These are phyloP conservation scores for Chromobotia macracanthus DNA, from an alignment of 2,797 vertebrate genomes.

Conservation along the genomic window DNA sequence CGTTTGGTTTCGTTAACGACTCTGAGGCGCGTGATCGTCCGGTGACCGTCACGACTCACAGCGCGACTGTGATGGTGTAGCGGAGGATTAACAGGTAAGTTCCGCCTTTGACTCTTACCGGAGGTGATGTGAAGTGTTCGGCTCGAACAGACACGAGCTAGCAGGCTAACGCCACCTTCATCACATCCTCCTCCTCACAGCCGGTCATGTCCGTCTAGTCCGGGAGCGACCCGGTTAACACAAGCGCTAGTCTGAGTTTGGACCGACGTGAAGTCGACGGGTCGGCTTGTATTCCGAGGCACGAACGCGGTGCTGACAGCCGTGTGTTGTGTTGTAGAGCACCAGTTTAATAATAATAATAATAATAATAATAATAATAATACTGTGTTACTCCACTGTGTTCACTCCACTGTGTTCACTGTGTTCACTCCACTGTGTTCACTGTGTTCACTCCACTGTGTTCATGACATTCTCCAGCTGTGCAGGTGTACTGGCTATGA, in stretches of 20 bases:
- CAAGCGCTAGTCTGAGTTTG: neutral
- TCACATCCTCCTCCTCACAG: neutral
- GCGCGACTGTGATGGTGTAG: slow-evolving; percentile 91
- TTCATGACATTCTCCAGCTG: neutral
- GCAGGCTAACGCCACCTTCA: slow-evolving; percentile 34
- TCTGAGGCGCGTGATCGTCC: slow-evolving; percentile 72
- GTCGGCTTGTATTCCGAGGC: slow-evolving; percentile 8
- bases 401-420: slow-evolving; percentile 24
- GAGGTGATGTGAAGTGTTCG: slow-evolving; percentile 14
- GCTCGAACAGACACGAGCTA: slow-evolving; percentile 18
- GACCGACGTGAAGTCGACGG: slow-evolving; percentile 32
- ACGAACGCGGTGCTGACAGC: too few species aligned
- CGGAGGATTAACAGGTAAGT: slow-evolving; percentile 85
- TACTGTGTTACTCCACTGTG: neutral
- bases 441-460: slow-evolving; percentile 17
- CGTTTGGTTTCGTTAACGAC: slow-evolving; percentile 60
- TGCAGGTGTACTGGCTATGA: neutral
- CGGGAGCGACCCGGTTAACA: neutral
- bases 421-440: slow-evolving; percentile 28
- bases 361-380: too few species aligned
- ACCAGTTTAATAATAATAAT: too few species aligned
- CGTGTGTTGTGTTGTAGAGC: too few species aligned
- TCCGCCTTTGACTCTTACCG: slow-evolving; percentile 56
- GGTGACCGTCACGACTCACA: slow-evolving; percentile 80
- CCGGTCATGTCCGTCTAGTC: neutral